Evolutionary conservation across 1,140 invertebrate genomes (phyloP), one percentile per base, ranked within the genome.

Genomic region (Ceratosolen solmsi): DNA sequence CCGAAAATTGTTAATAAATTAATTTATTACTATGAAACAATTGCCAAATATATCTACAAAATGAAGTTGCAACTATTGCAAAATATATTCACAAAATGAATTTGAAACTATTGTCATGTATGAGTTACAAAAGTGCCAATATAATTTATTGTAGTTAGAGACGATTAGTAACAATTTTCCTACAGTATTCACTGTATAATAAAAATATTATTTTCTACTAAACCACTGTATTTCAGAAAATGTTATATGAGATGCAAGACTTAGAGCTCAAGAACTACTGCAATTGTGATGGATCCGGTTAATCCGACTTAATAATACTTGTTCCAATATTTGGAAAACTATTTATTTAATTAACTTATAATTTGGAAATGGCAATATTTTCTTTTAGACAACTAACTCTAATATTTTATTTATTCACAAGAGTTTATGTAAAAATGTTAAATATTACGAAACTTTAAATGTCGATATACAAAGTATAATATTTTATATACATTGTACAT

Each of bases 1-100:
- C 90, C 41, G 89, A 89, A 65, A 84, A 88, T 68, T 86, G 84
- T 85, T 87, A 83, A 88, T 75, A 9, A 73, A 13, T 25, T 71
- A 75, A 49, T 25, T 22, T 49, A 54, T 41, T 15, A 58, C 36
- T 56, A 27, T 38, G 76, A 82, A 54, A 36, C 7, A 75, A 78
- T 70, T 80, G 58, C 73, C 76, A 54, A 63, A 70, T 68, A 58
- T 36, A 30, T 71, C 78, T 27, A 63, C 74, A 30, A 56, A 82
- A 71, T 33, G 30, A 76, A 76, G 65, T 76, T 60, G 30, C 68
- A 65, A 75, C 79, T 70, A n/a, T 76, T 80, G 25, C 71, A 5
- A 46, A 46, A 13, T 13, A 46, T 46, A 46, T 5, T 5, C 13
- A 7, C 5, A 46, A 46, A 46, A n/a, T n/a, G n/a, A n/a, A n/a